Percentiles rank a stretch among this genome's conserved stretches.
phyloP scores from a whole-genome alignment of 2,888 invertebrate genomes.

The Pyrocoelia pectoralis region DNA sequence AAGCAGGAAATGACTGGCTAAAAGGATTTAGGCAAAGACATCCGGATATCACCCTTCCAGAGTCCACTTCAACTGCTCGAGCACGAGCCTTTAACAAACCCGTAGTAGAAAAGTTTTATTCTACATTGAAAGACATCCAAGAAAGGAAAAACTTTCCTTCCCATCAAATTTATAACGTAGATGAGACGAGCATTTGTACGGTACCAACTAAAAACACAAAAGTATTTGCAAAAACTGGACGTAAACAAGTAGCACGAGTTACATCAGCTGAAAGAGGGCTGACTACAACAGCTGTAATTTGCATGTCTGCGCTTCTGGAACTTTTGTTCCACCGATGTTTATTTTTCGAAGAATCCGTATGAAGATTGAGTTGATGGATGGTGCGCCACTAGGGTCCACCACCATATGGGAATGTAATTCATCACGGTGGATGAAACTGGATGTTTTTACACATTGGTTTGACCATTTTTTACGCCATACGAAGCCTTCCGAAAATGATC shows the following conservation, averaged over 20 bases:
- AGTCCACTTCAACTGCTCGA: constrained; percentile 6
- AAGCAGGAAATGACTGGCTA: constrained; percentile 8
- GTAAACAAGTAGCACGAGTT: not conserved
- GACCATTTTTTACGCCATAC: no score
- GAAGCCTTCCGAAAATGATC: no score
- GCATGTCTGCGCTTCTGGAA: not conserved
- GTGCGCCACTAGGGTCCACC: not conserved
- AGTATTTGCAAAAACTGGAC: not conserved
- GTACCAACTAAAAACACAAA: not conserved
- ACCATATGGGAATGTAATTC: not conserved
- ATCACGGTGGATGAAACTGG: no score
- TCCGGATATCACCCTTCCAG: constrained; percentile 2
- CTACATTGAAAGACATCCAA: not conserved
- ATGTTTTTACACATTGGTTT: no score
- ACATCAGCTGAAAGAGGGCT: not conserved
- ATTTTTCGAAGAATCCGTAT: constrained; percentile 2
- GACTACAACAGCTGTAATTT: not conserved
- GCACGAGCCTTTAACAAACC: not conserved
- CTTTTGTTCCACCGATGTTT: not conserved
- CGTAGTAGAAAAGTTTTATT: constrained; percentile 1
- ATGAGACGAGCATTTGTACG: not conserved
- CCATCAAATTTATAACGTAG: not conserved
- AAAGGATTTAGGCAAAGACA: not conserved
- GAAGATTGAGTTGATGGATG: not conserved
- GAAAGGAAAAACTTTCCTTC: not conserved